Evolutionary conservation across 2,113 vertebrate species (phyloP), one percentile per base, ranked within the genome.

Genomic region (Naja naja): DNA sequence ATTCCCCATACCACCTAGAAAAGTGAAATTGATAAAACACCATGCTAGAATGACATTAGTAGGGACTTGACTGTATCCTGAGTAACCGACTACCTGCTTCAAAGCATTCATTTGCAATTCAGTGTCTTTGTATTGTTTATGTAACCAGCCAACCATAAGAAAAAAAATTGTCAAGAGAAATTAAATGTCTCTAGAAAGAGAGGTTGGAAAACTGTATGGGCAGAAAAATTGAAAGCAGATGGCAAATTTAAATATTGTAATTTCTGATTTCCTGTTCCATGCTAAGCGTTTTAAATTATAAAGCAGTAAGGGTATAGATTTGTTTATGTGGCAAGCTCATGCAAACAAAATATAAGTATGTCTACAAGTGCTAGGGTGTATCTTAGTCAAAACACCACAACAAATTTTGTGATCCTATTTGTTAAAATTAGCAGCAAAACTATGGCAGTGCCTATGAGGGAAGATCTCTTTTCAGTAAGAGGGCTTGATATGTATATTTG

Each of bases 231-330:
- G 91, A 92, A 95, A 96, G 90, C 74, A 95, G 94, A 95, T 96
- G 91, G 92, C 90, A 95, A 95, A 93, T 47, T 81, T 85, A 95
- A 94, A 95, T 95, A 95, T 93, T 94, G 93, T 94, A 96, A 94
- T 55, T 89, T 85, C 23, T 94, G 45, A 60, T 93, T 96, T 94
- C 60, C 49, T 94, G 43, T 81, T 90, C 47, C 49, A 93, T 69
- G 89, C 39, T 89, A 95, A 94, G 91, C 5, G 89, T 92, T 96
- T 90, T 87, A 92, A 93, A 95, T 5, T 53, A 94, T 47, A 88
- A 85, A 93, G 93, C 25, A 25, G 22, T 93, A 60, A 94, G 16
- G 5, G n/a, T 81, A 34, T 74, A 34, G n/a, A 39, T 81, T 8
- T 74, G 5, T 39, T 18, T 74, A 20, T 74, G 69, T 90, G 94